Evolutionary conservation across 2,888 invertebrate species (phyloP).

Genomic region (Himalopsyche tibetana): DNA sequence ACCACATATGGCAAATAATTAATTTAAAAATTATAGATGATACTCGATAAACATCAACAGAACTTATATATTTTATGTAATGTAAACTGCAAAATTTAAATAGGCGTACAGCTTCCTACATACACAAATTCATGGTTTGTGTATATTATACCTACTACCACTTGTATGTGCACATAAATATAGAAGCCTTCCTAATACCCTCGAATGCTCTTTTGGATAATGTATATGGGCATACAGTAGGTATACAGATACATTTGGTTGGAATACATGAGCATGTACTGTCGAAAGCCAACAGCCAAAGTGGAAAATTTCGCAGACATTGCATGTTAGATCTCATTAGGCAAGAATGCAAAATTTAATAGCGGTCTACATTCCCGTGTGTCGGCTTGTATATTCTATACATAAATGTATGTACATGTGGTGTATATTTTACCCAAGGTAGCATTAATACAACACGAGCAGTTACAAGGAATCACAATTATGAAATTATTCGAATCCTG

Average conservation of each 20-base stretch:
- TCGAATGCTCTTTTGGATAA: constrained; percentile 37
- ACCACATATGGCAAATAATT: no score
- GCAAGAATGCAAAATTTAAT: constrained; percentile 54
- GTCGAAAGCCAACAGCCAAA: constrained; percentile 41
- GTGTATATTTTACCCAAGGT: background rate
- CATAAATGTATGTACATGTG: background rate
- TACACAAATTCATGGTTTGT: constrained; percentile 1
- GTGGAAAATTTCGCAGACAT: constrained; percentile 52
- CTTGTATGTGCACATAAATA: constrained; percentile 37
- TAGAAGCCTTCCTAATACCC: constrained; percentile 38
- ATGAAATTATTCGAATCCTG: no score
- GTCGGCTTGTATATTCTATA: constrained; percentile 38
- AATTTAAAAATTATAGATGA: background rate
- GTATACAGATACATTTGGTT: constrained; percentile 27
- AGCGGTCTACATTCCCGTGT: constrained; percentile 53
- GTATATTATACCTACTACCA: background rate
- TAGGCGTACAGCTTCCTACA: background rate
- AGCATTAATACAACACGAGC: background rate
- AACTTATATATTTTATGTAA: background rate
- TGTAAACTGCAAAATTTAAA: background rate
- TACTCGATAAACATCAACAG: background rate
- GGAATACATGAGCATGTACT: constrained; percentile 9
- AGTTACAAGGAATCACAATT: no score
- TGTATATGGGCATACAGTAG: constrained; percentile 22
- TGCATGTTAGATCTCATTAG: constrained; percentile 54